Base-by-base conservation (phyloP, 2,888 invertebrate species). In the Flexamia atlantica region DNA sequence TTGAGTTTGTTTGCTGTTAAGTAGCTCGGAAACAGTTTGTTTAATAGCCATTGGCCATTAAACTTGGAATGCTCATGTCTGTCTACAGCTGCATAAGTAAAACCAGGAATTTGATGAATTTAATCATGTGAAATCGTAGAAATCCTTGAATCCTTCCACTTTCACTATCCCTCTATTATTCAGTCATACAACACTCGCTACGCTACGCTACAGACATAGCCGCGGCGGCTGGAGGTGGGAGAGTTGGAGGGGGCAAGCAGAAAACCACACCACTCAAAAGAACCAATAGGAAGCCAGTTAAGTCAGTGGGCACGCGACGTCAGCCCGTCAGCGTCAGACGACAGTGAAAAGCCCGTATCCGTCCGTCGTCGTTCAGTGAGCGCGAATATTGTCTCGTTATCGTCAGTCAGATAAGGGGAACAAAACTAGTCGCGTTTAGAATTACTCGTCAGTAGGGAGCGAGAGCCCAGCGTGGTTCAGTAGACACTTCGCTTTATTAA, bases 351-450 rank as follows among this genome's bases (percentile, higher is more conserved):
- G n/a, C 20, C 40, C 42, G 72, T 10, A 40, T 23, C 17, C n/a
- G 72, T 40, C 50, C 7, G 12, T 70, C n/a, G 72, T 72, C 5
- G 46, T 76, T 1, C 23, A 23, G 46, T 46, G 7, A 50, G 17
- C 50, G 50, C 72, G 76, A 76, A 42, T 76, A 50, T 76, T 76
- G 28, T 76, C 20, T 72, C 50, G 9, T 76, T 76, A 42, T 76
- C 50, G 28, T 76, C n/a, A n/a, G n/a, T 3, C 17, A 50, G 76
- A 76, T 76, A 76, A 76, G 76, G 46, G 10, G 76, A 72, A 76
- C 76, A 76, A 76, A 76, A 76, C 76, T 76, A 76, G 76, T 50
- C 50, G 76, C 40, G 46, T 50, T 42, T 2, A 76, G 50, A 3
- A 5, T n/a, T 25, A 23, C 50, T 42, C 10, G 76, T 76, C 72